Evolutionary conservation across 2,113 vertebrate genomes (phyloP).

Genomic region (Chionis minor): DNA sequence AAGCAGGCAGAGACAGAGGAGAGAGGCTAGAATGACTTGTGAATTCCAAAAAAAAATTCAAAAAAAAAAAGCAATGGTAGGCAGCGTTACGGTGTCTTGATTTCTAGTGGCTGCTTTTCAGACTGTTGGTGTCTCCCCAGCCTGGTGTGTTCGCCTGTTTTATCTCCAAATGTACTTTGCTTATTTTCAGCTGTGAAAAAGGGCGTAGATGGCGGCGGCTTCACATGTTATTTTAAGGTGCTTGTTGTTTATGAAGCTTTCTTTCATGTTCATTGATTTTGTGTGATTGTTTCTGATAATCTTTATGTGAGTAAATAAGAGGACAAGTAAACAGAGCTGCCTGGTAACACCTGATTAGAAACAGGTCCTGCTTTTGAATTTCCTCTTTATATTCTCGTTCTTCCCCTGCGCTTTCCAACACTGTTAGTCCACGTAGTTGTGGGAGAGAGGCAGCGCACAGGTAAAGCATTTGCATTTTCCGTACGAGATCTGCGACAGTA

Average conservation of each 20-base stretch:
- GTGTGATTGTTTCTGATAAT: neutral
- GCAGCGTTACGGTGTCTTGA: accelerated
- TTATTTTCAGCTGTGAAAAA: neutral
- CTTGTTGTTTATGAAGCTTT: neutral
- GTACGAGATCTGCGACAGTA: neutral
- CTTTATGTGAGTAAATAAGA: neutral
- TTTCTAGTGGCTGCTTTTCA: neutral
- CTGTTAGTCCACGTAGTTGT: neutral
- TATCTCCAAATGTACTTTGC: neutral
- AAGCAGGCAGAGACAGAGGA: neutral
- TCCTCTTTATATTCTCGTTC: neutral
- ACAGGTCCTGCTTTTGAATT: neutral
- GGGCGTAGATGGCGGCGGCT: neutral
- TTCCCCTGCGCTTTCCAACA: neutral
- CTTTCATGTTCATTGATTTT: neutral
- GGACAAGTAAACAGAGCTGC: neutral
- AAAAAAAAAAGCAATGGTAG: neutral
- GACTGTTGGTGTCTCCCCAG: neutral
- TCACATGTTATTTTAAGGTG: neutral
- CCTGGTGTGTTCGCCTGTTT: neutral
- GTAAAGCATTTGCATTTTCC: neutral
- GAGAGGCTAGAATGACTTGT: neutral
- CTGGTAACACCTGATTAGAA: neutral
- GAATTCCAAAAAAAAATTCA: neutral
- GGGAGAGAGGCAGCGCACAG: accelerated